Percentiles rank a stretch among this genome's conserved stretches.
Conservation (phyloP, 2,888 invertebrate species). For the Lithophane semibrunnea region DNA sequence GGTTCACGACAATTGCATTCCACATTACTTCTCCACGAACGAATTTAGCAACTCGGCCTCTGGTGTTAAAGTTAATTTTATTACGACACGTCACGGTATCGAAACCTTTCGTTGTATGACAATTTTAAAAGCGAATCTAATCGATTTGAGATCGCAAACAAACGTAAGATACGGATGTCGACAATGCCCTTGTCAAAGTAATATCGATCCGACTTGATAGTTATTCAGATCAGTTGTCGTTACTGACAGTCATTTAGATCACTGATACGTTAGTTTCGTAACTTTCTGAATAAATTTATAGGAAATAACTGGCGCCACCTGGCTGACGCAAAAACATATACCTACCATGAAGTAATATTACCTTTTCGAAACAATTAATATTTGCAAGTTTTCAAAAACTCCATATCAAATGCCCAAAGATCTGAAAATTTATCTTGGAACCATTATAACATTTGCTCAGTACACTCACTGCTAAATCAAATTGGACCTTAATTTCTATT, state of each 20-base stretch:
- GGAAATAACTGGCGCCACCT: conserved; percentile 22
- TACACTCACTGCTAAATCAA: background rate
- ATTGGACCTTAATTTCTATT: conserved; percentile 14
- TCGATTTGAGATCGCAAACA: conserved; percentile 82
- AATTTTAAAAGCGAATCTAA: conserved; percentile 87
- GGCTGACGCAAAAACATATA: conserved; percentile 2
- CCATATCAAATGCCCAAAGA: no score
- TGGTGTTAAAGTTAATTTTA: conserved; percentile 78
- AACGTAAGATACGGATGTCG: conserved; percentile 83
- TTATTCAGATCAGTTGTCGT: conserved; percentile 66
- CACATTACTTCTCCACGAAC: conserved; percentile 77
- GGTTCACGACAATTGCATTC: conserved; percentile 86
- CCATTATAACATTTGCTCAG: background rate
- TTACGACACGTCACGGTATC: conserved; percentile 72
- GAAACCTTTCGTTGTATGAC: conserved; percentile 78
- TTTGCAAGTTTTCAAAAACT: background rate
- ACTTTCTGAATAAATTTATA: conserved; percentile 48
- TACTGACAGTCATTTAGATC: conserved; percentile 64
- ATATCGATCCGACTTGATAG: conserved; percentile 70
- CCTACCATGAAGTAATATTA: background rate
- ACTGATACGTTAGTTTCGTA: conserved; percentile 61
- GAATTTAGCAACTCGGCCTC: conserved; percentile 80
- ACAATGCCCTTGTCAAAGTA: conserved; percentile 84
- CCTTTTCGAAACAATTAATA: background rate
- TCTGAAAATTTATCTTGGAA: background rate